These are phyloP conservation scores for Eptesicus fuscus DNA, from an alignment of 2,113 vertebrate species.

Conservation along the genomic window DNA sequence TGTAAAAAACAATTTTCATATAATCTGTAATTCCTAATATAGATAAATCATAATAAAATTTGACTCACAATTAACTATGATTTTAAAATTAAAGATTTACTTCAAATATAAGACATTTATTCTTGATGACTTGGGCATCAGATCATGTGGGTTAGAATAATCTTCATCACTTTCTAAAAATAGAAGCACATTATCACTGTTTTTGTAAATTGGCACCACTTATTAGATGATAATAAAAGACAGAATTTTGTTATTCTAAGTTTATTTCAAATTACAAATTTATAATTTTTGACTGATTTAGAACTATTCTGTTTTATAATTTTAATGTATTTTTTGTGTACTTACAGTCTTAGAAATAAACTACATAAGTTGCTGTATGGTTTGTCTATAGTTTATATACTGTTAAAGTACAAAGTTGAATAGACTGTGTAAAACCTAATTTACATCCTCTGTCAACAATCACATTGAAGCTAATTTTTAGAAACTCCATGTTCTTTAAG, in stretches of 20 bases:
- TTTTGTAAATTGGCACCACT: background rate
- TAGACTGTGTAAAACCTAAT: background rate
- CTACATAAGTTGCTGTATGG: background rate
- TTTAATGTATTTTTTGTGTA: background rate
- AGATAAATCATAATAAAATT: background rate
- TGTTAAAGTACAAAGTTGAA: background rate
- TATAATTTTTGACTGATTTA: background rate
- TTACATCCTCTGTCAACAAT: background rate
- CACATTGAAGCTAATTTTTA: background rate
- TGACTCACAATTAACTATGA: background rate
- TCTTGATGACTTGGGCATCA: background rate
- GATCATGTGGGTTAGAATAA: background rate
- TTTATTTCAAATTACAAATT: background rate
- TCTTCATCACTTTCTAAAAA: background rate
- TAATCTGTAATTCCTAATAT: background rate
- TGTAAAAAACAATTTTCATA: background rate
- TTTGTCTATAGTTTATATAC: background rate
- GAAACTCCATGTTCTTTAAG: background rate
- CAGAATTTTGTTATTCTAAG: background rate
- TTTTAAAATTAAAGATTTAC: slow-evolving; percentile 16
- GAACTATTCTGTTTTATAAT: background rate
- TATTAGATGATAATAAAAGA: background rate
- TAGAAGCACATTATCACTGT: background rate
- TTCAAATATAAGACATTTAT: background rate
- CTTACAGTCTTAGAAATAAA: background rate